These are phyloP conservation scores for Neotragus moschatus DNA, from an alignment of 2,113 vertebrate genomes.

Conservation along the genomic window DNA sequence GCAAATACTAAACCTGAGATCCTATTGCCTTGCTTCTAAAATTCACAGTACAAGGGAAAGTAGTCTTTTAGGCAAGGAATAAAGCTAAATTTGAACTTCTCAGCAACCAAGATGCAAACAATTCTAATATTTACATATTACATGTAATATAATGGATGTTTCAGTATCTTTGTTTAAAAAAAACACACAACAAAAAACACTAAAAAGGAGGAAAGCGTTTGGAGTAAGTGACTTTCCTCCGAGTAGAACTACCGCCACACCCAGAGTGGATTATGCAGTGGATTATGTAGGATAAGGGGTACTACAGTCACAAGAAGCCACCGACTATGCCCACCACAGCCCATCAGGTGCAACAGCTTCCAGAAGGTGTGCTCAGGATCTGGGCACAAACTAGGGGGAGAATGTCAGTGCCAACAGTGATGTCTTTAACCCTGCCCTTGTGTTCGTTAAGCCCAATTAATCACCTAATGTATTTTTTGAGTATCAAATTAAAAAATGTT, in stretches of 20 bases:
- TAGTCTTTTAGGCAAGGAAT: neutral
- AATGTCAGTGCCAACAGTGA: fast-evolving
- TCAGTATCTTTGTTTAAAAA: neutral
- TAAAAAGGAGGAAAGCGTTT: neutral
- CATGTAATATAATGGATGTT: neutral
- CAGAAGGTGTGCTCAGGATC: neutral
- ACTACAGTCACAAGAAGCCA: neutral
- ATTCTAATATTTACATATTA: neutral
- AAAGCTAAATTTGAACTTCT: neutral
- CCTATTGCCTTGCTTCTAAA: neutral
- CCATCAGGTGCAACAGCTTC: neutral
- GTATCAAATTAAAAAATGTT: neutral
- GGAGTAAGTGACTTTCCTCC: neutral
- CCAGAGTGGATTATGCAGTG: neutral
- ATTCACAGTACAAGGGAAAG: neutral
- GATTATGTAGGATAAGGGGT: neutral
- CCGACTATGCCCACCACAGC: fast-evolving
- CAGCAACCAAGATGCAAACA: conserved; percentile 10
- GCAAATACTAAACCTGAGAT: neutral
- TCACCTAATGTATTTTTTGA: neutral
- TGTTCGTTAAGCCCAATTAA: neutral
- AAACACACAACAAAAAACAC: neutral
- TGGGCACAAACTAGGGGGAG: neutral
- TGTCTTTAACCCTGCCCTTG: neutral
- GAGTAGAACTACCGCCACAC: neutral